Conservation (phyloP, 1,140 invertebrate species). For the Drosophila tropicalis region DNA sequence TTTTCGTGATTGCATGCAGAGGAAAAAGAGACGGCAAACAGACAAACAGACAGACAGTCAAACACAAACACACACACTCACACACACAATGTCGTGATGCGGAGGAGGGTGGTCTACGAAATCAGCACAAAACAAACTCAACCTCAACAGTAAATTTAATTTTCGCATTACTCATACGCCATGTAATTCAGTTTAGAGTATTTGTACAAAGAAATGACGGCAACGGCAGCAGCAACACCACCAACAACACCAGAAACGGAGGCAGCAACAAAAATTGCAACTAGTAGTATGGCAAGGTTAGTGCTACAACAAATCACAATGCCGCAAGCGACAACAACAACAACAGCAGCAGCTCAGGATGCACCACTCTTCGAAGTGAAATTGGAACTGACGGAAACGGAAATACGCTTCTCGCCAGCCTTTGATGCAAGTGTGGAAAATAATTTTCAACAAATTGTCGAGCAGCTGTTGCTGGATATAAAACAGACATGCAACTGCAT, state of each 20-base stretch:
- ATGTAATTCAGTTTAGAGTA: slow-evolving; percentile 82
- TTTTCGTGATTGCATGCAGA: slow-evolving; percentile 78
- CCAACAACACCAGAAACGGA: slow-evolving; percentile 36
- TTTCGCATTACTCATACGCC: slow-evolving; percentile 82
- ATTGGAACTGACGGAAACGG: slow-evolving; percentile 80
- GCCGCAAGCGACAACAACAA: slow-evolving; percentile 24
- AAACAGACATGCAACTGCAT: slow-evolving; percentile 82
- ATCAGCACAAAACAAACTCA: slow-evolving; percentile 74
- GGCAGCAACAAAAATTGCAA: slow-evolving; percentile 17
- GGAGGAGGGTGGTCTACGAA: slow-evolving; percentile 42
- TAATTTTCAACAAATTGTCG: slow-evolving; percentile 83
- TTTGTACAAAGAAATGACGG: slow-evolving; percentile 83
- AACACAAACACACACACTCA: not conserved
- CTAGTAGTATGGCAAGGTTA: slow-evolving; percentile 13
- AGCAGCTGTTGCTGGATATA: slow-evolving; percentile 82
- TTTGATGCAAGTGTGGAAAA: slow-evolving; percentile 79
- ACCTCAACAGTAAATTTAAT: slow-evolving; percentile 73
- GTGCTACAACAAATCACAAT: slow-evolving; percentile 28
- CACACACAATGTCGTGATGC: not conserved
- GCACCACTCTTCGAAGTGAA: slow-evolving; percentile 81
- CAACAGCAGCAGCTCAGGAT: slow-evolving; percentile 44
- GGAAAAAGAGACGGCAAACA: not conserved
- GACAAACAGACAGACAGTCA: slow-evolving; percentile 10
- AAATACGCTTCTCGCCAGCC: slow-evolving; percentile 80
- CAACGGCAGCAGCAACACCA: slow-evolving; percentile 36